Conservation (phyloP, 2,797 vertebrate species). For the Thaleichthys pacificus region DNA sequence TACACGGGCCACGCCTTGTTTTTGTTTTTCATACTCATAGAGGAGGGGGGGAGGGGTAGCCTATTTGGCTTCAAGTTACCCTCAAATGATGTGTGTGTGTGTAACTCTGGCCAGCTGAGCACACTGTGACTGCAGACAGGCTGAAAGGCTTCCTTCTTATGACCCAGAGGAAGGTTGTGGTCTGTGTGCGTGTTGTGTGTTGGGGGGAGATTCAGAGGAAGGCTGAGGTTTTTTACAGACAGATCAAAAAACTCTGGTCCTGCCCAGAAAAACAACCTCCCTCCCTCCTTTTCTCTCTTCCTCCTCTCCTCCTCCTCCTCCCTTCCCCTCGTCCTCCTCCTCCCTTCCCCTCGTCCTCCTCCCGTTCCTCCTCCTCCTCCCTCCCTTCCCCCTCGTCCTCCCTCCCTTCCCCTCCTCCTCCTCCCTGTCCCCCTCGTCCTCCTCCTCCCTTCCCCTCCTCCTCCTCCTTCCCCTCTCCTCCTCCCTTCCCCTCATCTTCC, state of each 20-base stretch:
- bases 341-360: too few relatives aligned
- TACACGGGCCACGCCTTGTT: constrained; percentile 68
- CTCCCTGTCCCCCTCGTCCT: constrained; percentile 18
- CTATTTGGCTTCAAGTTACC: constrained; percentile 67
- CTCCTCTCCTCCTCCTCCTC: constrained; percentile 45
- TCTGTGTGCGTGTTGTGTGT: too few relatives aligned
- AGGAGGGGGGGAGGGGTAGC: constrained; percentile 53
- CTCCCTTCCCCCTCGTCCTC: background rate
- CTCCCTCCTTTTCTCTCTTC: background rate
- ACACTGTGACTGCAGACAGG: constrained; percentile 42
- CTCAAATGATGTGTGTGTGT: constrained; percentile 57
- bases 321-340: constrained; percentile 24
- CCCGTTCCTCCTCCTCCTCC: background rate
- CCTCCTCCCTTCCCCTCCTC: constrained; percentile 55
- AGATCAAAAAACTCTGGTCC: constrained; percentile 41
- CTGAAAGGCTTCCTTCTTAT: constrained; percentile 70
- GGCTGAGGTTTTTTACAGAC: too few relatives aligned
- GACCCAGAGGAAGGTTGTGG: constrained; percentile 63
- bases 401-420: too few relatives aligned
- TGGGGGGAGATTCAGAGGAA: too few relatives aligned
- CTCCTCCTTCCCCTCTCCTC: constrained; percentile 54
- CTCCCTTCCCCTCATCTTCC: too few relatives aligned
- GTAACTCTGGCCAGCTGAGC: constrained; percentile 73
- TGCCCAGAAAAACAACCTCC: constrained; percentile 40
- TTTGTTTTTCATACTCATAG: constrained; percentile 58